Conservation (phyloP, 2,113 vertebrate species). For the Phainopepla nitens region DNA sequence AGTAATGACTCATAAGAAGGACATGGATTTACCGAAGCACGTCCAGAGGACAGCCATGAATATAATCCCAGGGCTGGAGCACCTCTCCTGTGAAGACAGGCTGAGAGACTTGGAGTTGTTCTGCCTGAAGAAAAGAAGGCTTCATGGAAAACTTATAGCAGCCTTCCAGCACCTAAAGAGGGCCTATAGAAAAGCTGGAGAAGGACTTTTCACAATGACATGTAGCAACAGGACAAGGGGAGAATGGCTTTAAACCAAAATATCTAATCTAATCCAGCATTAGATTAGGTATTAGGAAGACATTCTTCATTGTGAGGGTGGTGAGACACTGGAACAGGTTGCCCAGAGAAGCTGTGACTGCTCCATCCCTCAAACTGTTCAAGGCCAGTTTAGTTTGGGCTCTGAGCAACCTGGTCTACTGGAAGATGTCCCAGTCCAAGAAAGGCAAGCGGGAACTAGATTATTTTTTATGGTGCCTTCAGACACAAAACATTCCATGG, state of each 20-base stretch:
- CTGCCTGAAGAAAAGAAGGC: not conserved
- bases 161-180: not conserved
- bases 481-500: not conserved
- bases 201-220: too few species aligned
- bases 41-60: not conserved
- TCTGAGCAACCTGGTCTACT: not conserved
- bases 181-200: not conserved
- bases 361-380: not conserved
- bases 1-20: not conserved
- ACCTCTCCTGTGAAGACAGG: not conserved
- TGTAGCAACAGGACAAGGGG: fast-evolving
- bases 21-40: not conserved
- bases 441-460: not conserved
- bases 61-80: not conserved
- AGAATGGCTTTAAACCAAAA: not conserved
- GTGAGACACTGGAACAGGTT: not conserved
- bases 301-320: not conserved
- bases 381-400: not conserved
- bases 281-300: not conserved
- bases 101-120: not conserved
- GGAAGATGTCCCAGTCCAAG: not conserved
- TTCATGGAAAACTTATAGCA: not conserved
- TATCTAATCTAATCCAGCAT: not conserved
- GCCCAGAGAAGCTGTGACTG: not conserved
- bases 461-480: not conserved